A percentile compares a stretch with the other conserved stretches of the same genome.
Conservation (phyloP, 2,888 invertebrate genomes). For the Agonopterix alstromeriana region DNA sequence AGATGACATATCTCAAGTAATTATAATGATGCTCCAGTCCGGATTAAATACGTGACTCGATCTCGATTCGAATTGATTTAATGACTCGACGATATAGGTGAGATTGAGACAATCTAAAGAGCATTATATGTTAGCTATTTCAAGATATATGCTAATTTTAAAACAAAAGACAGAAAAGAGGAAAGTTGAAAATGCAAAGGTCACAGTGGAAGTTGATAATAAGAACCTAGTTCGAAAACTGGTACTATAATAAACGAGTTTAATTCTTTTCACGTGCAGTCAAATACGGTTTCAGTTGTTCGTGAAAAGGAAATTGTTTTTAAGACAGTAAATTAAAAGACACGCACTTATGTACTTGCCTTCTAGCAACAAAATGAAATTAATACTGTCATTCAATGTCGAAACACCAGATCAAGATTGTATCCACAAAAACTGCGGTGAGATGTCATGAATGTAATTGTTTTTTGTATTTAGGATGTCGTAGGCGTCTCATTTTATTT, state of each 20-base stretch:
- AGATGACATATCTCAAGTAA: constrained; percentile 65
- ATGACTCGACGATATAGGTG: constrained; percentile 32
- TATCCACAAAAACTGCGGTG: constrained; percentile 30
- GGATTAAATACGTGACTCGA: constrained; percentile 68
- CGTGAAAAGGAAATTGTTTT: too few relatives aligned
- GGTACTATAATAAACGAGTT: too few relatives aligned
- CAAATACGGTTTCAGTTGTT: too few relatives aligned
- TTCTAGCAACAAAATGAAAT: constrained; percentile 31
- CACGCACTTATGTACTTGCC: too few relatives aligned
- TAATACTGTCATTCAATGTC: constrained; percentile 54
- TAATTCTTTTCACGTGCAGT: too few relatives aligned
- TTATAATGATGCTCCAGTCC: constrained; percentile 64
- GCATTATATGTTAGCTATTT: too few relatives aligned
- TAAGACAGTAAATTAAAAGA: too few relatives aligned
- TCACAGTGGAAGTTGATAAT: too few relatives aligned
- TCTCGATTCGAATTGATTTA: constrained; percentile 45
- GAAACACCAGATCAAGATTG: constrained; percentile 39
- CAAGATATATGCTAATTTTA: too few relatives aligned
- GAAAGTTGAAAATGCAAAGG: too few relatives aligned
- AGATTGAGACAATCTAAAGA: not conserved
- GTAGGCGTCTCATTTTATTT: constrained; percentile 41
- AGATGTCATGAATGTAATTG: constrained; percentile 53
- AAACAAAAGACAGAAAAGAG: too few relatives aligned
- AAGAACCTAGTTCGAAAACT: too few relatives aligned
- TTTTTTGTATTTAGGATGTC: constrained; percentile 47